A percentile compares a stretch with the other conserved stretches of the same genome.
phyloP scores from a whole-genome alignment of 2,888 invertebrate species.

The Phortica magna region DNA sequence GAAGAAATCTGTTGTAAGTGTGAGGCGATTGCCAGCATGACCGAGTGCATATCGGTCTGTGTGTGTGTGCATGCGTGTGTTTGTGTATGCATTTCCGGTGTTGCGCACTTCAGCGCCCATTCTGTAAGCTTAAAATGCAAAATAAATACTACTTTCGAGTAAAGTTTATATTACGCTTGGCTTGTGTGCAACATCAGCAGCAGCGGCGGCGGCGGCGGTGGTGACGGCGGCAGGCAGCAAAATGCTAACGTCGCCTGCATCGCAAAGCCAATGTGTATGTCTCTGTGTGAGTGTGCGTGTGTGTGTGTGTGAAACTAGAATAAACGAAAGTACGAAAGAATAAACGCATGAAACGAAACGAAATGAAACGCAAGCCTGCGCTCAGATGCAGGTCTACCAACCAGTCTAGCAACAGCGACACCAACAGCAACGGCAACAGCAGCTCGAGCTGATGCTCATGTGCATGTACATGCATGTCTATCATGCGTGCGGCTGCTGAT shows the following conservation, averaged over 20 bases:
- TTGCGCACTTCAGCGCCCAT: conserved; percentile 55
- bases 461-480: conserved; percentile 34
- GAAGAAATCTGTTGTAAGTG: not conserved
- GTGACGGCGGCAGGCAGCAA: no score
- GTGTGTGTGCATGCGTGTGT: not conserved
- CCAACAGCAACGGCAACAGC: not conserved
- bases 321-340: no score
- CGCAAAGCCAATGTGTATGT: no score
- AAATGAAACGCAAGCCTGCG: not conserved
- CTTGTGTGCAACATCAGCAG: conserved; percentile 65
- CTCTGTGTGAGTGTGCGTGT: no score
- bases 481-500: conserved; percentile 62
- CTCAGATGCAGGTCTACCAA: conserved; percentile 3
- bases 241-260: no score
- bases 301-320: no score
- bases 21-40: conserved; percentile 4
- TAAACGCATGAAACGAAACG: no score
- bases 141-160: conserved; percentile 71
- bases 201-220: conserved; percentile 5
- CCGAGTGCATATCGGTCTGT: not conserved
- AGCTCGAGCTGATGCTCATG: not conserved
- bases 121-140: conserved; percentile 68
- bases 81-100: conserved; percentile 61
- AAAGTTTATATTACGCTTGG: conserved; percentile 72
- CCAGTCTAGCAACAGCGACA: no score